A percentile compares a stretch with the other conserved stretches of the same genome.
phyloP scores from a whole-genome alignment of 2,113 vertebrate species.

The Cynoglossus semilaevis region DNA sequence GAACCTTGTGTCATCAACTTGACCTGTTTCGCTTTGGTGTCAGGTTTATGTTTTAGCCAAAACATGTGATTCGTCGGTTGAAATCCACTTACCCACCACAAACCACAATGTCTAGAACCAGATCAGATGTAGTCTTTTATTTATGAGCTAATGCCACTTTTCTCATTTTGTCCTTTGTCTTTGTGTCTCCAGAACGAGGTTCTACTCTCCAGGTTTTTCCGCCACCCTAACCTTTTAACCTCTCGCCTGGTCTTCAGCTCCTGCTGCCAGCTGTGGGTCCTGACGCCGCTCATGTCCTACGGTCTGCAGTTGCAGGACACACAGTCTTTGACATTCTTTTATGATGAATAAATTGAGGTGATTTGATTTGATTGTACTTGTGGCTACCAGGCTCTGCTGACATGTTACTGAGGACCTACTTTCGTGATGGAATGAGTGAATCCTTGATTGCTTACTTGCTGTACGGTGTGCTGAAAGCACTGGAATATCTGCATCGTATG shows the following conservation, averaged over 20 bases:
- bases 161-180: not conserved
- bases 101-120: not conserved
- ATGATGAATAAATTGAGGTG: not conserved
- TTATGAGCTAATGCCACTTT: not conserved
- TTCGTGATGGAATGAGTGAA: constrained; percentile 97
- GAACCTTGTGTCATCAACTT: no score
- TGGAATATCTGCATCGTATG: constrained; percentile 93
- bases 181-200: constrained; percentile 84
- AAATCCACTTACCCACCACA: not conserved
- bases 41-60: no score
- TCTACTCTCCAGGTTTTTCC: constrained; percentile 86
- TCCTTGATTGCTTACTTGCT: constrained; percentile 91
- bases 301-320: constrained; percentile 74
- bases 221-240: constrained; percentile 89
- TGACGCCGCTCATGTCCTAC: constrained; percentile 93
- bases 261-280: constrained; percentile 93
- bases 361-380: constrained; percentile 16
- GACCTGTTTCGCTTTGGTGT: no score
- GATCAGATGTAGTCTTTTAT: not conserved
- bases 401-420: constrained; percentile 85
- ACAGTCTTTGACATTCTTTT: not conserved
- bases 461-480: constrained; percentile 86
- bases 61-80: no score
- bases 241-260: constrained; percentile 90
- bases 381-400: constrained; percentile 86